Percentiles rank a stretch among this genome's conserved stretches.
These are phyloP conservation scores for Rhyacichthys aspro DNA, from an alignment of 2,797 vertebrate species.

Conservation along the genomic window DNA sequence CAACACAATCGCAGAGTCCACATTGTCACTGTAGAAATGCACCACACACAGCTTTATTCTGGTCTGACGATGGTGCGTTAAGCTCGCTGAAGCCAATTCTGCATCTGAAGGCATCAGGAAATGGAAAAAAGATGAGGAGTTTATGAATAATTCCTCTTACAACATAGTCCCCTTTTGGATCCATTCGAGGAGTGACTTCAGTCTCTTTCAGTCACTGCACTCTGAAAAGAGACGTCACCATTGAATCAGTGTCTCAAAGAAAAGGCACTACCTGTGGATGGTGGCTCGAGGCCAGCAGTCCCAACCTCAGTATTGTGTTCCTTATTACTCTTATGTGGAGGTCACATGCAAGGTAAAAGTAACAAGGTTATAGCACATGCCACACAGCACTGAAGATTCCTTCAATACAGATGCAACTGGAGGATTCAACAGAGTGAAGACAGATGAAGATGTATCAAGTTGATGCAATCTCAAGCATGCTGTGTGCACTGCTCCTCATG, in stretches of 20 bases:
- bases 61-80: conserved; percentile 32
- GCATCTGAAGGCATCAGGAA: conserved; percentile 34
- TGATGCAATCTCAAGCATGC: conserved; percentile 22
- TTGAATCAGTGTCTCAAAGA: conserved; percentile 43
- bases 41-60: conserved; percentile 26
- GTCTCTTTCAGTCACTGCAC: conserved; percentile 36
- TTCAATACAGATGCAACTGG: conserved; percentile 34
- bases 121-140: conserved; percentile 22
- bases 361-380: conserved; percentile 48
- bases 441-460: conserved; percentile 41
- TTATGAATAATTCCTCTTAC: conserved; percentile 46
- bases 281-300: conserved; percentile 38
- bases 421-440: conserved; percentile 59
- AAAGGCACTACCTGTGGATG: conserved; percentile 76
- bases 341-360: conserved; percentile 61
- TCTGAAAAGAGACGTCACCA: conserved; percentile 37
- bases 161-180: conserved; percentile 37
- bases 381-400: conserved; percentile 58
- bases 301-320: conserved; percentile 11
- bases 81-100: conserved; percentile 35
- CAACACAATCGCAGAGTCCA: conserved; percentile 52
- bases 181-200: conserved; percentile 26
- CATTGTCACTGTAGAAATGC: conserved; percentile 38
- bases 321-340: conserved; percentile 32
- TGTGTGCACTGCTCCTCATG: conserved; percentile 22